Conservation (phyloP, 2,888 invertebrate genomes). For the Stenurella melanura region DNA sequence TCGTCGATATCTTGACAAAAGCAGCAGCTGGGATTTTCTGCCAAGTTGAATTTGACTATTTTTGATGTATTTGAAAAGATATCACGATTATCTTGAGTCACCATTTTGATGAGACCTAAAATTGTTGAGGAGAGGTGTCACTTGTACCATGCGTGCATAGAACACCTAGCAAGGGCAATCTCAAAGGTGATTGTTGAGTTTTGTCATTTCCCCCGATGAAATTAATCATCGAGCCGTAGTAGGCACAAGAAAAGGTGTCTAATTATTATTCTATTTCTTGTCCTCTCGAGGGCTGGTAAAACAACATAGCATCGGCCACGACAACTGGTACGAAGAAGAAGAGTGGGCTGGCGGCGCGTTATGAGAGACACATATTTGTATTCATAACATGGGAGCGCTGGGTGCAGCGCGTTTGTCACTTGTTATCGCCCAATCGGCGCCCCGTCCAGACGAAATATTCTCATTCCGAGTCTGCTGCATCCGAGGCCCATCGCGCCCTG, state of each 20-base stretch:
- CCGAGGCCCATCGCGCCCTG: constrained; percentile 27
- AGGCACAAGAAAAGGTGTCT: constrained; percentile 48
- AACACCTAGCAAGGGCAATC: not conserved
- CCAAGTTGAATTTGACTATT: too few species aligned
- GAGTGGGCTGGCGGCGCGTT: constrained; percentile 39
- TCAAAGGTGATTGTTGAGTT: not conserved
- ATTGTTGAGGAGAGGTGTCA: too few species aligned
- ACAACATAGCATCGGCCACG: constrained; percentile 26
- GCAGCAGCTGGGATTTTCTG: too few species aligned
- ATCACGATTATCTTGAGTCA: too few species aligned
- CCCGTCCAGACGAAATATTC: constrained; percentile 43
- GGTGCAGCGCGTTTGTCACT: constrained; percentile 72
- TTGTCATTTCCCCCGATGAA: constrained; percentile 23
- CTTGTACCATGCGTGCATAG: not conserved
- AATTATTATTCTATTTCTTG: constrained; percentile 49
- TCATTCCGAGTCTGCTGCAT: constrained; percentile 38
- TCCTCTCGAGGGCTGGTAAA: constrained; percentile 30
- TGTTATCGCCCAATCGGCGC: constrained; percentile 76
- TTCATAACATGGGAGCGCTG: constrained; percentile 71
- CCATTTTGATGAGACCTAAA: too few species aligned
- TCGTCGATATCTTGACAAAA: too few species aligned
- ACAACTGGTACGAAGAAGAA: constrained; percentile 37
- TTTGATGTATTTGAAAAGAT: too few species aligned
- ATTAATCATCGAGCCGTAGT: constrained; percentile 52
- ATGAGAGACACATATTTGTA: constrained; percentile 66